Base-by-base conservation (phyloP, 2,113 vertebrate species). In the Ctenomys sociabilis region DNA sequence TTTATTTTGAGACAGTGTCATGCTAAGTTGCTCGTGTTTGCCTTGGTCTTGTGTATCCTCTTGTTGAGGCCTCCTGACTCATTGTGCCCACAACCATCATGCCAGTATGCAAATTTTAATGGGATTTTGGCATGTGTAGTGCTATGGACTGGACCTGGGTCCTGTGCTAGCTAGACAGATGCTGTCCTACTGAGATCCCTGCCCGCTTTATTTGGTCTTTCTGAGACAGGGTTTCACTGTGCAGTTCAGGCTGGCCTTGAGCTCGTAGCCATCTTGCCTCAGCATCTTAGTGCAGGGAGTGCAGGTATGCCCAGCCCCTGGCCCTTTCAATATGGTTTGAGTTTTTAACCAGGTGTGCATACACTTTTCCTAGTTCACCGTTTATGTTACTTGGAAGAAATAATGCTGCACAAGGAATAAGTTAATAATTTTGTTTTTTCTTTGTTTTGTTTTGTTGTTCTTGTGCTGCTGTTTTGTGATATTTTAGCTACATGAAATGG, bases 401-500 rank as follows among this genome's bases (percentile, higher is more conserved):
- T n/a, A n/a, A 92, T 59, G 70, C 59, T 94, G 77, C 0, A 4
- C 8, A 96, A 88, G 37, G 68, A 59, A 72, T 88, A 90, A 10
- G 16, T 17, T 82, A 85, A 72, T 45, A 17, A 78, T 78, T 49
- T 16, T 6, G 13, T 13, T 6, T 37, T 72, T 72, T n/a, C n/a
- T n/a, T 37, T 43, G 35, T n/a, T 72, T 72, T 37, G 70, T 72
- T 70, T 35, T 77, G 72, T 75, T 40, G 1, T 57, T 86, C 7
- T 72, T 30, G 26, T 77, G 66, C n/a, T 49, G 2, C 45, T 93
- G 89, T 57, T 13, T 93, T 96, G 10, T 88, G 61, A 40, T 95
- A 49, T 52, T 91, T 66, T 13, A 87, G 92, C 90, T 70, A 83
- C 21, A 84, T 82, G 87, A 95, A 97, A 96, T 85, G 37, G 91